Conservation (phyloP, 2,113 vertebrate species). For the Rhizomys pruinosus region DNA sequence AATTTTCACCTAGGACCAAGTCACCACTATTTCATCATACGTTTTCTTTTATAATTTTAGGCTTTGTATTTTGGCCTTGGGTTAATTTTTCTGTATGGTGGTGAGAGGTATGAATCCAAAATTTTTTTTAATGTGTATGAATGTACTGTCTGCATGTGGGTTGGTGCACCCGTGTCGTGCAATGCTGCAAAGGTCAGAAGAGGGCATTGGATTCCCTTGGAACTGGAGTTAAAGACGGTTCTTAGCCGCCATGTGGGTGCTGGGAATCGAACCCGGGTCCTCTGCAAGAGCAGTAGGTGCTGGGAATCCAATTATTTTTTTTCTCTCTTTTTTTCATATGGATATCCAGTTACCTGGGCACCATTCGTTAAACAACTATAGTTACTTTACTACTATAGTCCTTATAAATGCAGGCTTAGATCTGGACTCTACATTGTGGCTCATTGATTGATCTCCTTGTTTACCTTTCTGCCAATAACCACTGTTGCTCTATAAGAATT, state of each 20-base stretch:
- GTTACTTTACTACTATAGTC: not conserved
- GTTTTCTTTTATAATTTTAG: slow-evolving; percentile 46
- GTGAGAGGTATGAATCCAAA: not conserved
- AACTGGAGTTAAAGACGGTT: no score
- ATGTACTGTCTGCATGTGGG: no score
- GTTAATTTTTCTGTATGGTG: slow-evolving; percentile 47
- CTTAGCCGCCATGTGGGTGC: no score
- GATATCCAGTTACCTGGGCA: slow-evolving; percentile 13
- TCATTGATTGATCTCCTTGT: not conserved
- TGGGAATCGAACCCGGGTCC: no score
- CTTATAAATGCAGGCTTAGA: slow-evolving; percentile 4
- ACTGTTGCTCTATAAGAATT: slow-evolving; percentile 26
- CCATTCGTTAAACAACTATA: slow-evolving; percentile 43
- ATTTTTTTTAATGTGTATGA: no score
- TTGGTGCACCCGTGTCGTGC: no score
- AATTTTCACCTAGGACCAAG: slow-evolving; percentile 1
- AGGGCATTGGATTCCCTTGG: no score
- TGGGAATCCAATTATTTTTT: not conserved
- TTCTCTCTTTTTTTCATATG: slow-evolving; percentile 5
- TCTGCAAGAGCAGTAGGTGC: no score
- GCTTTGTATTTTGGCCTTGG: slow-evolving; percentile 58
- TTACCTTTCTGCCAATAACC: slow-evolving; percentile 21
- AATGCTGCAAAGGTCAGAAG: no score
- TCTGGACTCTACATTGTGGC: slow-evolving; percentile 37
- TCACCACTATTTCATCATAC: slow-evolving; percentile 53